Percentiles rank a stretch among this genome's conserved stretches.
phyloP scores from a whole-genome alignment of 2,113 vertebrate species.

The Verasper variegatus region DNA sequence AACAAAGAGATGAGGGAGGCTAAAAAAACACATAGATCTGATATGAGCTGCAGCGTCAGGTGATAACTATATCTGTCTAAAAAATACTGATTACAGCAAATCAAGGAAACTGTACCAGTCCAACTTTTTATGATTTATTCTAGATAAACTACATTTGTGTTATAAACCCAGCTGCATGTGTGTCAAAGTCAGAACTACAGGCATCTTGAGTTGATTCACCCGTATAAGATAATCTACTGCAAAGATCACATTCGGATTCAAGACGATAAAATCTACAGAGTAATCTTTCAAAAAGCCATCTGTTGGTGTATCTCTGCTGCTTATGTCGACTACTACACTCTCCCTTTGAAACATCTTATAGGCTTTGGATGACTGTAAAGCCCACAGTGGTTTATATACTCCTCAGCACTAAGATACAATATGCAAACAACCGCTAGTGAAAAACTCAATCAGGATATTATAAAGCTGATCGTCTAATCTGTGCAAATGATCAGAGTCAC shows the following conservation, averaged over 20 bases:
- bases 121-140: not conserved
- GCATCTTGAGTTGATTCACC: not conserved
- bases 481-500: not conserved
- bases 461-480: not conserved
- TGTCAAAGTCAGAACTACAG: not conserved
- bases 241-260: not conserved
- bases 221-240: not conserved
- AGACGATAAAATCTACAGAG: not conserved
- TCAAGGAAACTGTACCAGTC: not conserved
- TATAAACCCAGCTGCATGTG: not conserved
- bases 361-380: conserved; percentile 17
- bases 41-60: too few species aligned
- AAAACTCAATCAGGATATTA: not conserved
- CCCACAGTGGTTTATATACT: not conserved
- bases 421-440: not conserved
- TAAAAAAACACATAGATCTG: too few species aligned
- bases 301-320: conserved; percentile 1
- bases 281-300: conserved; percentile 21
- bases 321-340: not conserved
- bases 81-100: not conserved
- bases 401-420: not conserved
- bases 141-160: not conserved
- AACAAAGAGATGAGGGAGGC: too few species aligned
- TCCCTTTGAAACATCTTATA: not conserved
- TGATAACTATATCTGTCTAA: not conserved